Conservation (phyloP, 1,140 invertebrate genomes). For the Lamellibrachia luymesi region DNA sequence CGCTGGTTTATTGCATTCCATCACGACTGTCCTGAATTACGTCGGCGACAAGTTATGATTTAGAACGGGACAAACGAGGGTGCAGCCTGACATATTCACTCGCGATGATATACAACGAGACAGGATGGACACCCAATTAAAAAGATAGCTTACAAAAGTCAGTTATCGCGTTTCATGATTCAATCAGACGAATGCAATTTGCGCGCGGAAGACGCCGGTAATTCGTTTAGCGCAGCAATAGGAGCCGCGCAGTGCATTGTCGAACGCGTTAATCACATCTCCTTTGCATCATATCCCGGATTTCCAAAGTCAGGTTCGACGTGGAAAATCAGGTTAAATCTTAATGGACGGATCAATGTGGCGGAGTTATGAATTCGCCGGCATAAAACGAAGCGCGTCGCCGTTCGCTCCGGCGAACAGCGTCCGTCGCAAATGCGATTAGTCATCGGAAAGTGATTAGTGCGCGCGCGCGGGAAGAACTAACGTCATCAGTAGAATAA, state of each 20-base stretch:
- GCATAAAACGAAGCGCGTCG: neutral
- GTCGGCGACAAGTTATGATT: neutral
- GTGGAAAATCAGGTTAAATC: conserved; percentile 5
- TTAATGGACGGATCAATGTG: conserved; percentile 4
- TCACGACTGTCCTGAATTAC: neutral
- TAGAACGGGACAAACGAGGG: neutral
- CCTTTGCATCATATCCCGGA: neutral
- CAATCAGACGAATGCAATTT: neutral
- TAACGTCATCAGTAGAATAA: conserved; percentile 5
- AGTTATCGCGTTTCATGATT: neutral
- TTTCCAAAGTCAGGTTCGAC: conserved; percentile 1
- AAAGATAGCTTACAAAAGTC: conserved; percentile 1
- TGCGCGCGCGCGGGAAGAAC: neutral
- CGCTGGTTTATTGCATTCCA: neutral
- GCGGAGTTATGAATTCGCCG: neutral
- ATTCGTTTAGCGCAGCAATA: neutral
- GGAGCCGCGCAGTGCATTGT: neutral
- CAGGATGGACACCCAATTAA: neutral
- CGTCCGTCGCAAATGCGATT: neutral
- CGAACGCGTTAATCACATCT: neutral
- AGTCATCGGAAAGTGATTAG: neutral
- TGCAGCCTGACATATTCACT: neutral
- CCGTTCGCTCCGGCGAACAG: neutral
- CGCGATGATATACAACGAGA: neutral
- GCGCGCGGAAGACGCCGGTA: neutral